phyloP scores from a whole-genome alignment of 2,888 invertebrate genomes.

The Anoncus sp. region DNA sequence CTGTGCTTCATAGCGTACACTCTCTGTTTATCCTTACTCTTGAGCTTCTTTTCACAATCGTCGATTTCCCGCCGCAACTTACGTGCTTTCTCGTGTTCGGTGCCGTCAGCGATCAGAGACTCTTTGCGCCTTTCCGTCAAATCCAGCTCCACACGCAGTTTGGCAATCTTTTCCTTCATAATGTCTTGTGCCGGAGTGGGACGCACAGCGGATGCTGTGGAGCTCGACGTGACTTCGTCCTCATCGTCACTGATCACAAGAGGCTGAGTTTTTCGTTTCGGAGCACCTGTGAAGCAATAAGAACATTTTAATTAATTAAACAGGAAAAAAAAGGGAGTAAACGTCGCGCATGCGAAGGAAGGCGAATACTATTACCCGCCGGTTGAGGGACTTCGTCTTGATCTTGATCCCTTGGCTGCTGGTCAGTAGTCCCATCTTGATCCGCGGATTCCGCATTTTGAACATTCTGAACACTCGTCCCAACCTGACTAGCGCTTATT shows the following conservation, averaged over 20 bases:
- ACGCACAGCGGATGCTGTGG: conserved; percentile 58
- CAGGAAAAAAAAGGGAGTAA: conserved; percentile 22
- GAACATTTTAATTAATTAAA: conserved; percentile 33
- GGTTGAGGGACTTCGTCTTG: conserved; percentile 15
- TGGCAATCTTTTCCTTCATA: conserved; percentile 63
- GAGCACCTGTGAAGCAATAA: conserved; percentile 8
- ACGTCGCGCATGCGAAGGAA: conserved; percentile 14
- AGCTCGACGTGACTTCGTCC: conserved; percentile 40
- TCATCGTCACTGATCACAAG: conserved; percentile 53
- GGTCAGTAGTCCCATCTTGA: conserved; percentile 37
- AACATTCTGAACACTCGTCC: conserved; percentile 16
- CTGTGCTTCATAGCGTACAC: conserved; percentile 46
- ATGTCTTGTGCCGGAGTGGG: conserved; percentile 62
- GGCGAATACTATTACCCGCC: conserved; percentile 36
- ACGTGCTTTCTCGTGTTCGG: conserved; percentile 59
- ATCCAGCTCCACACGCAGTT: conserved; percentile 62
- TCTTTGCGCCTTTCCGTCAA: conserved; percentile 59
- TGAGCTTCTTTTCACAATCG: conserved; percentile 62
- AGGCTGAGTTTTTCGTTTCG: conserved; percentile 46
- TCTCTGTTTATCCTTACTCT: conserved; percentile 64
- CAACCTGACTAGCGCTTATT: conserved; percentile 21
- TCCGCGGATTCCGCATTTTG: conserved; percentile 34
- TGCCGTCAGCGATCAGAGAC: conserved; percentile 60
- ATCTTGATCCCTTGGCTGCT: conserved; percentile 38
- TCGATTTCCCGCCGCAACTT: conserved; percentile 64